Base-by-base conservation (phyloP, 2,113 vertebrate species). In the Semnornis frantzii region DNA sequence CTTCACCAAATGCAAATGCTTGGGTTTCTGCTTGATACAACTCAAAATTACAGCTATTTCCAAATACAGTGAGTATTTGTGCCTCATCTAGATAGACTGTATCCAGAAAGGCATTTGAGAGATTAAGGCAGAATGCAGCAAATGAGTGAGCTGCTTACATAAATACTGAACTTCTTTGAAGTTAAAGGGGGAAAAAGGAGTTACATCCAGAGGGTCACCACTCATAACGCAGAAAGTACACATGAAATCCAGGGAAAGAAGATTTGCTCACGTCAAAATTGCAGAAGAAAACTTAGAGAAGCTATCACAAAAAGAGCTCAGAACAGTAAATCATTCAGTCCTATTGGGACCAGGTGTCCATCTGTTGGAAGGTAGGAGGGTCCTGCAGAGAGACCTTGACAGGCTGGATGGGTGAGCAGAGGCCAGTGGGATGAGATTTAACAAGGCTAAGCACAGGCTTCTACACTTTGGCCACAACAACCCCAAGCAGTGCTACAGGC, bases 41-140 rank as follows among this genome's bases (percentile, higher is more conserved):
- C 65, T 82, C 71, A 84, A 80, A 90, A 92, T 91, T 73, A 73
- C 44, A 89, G 73, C 85, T 84, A 69, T 87, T 96, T 95, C 96
- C 85, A 92, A 87, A 92, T 27, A 87, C 52, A 85, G 72, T 55
- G 73, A 84, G 2, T 93, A 90, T 89, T 94, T 96, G 92, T 94
- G 88, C 90, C 42, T 94, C 92, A 55, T 85, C 90, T 91, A 87
- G 82, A 87, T 79, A 78, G 69, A 54, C 82, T 90, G 95, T 89
- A 93, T 96, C 93, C 85, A 86, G 94, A 95, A 87, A 90, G 82
- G 70, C 58, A 92, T 93, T 92, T 0, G 0, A 85, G 17, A 81
- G 72, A 94, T 87, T 92, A 89, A 85, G 64, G 65, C 65, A 94
- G 72, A 96, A 94, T 27, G 62, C 69, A 78, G 85, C 69, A 94